phyloP scores from a whole-genome alignment of 2,888 invertebrate species.

The Deroplatys truncata region DNA sequence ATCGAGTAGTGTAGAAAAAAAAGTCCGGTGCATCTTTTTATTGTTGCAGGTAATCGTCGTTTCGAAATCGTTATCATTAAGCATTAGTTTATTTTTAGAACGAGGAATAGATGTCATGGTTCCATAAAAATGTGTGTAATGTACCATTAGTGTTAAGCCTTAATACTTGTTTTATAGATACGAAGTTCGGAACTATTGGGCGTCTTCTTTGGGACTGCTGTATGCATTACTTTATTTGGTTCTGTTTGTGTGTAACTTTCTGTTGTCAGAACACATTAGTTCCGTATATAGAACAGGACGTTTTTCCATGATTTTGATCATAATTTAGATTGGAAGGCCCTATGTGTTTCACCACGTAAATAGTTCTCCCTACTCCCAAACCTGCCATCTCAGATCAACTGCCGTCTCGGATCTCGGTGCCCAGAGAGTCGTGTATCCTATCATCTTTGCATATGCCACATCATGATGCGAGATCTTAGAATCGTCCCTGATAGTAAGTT shows the following conservation, averaged over 20 bases:
- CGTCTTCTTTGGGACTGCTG: slow-evolving; percentile 13
- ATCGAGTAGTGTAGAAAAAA: slow-evolving; percentile 24
- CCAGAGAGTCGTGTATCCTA: too few relatives aligned
- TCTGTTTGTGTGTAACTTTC: background rate
- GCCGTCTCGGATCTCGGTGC: too few relatives aligned
- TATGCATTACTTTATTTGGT: background rate
- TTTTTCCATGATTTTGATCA: background rate
- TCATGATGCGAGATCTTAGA: too few relatives aligned
- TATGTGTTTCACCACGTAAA: background rate
- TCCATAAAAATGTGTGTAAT: slow-evolving; percentile 10
- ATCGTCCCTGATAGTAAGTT: too few relatives aligned
- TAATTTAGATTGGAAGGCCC: background rate
- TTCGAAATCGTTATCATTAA: slow-evolving; percentile 29
- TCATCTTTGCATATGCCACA: too few relatives aligned
- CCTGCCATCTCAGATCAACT: too few relatives aligned
- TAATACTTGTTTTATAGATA: slow-evolving; percentile 16
- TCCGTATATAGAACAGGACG: background rate
- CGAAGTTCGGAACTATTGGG: slow-evolving; percentile 8
- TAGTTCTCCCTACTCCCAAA: too few relatives aligned
- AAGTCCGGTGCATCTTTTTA: slow-evolving; percentile 22
- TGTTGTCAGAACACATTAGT: background rate
- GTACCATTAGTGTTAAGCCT: slow-evolving; percentile 14
- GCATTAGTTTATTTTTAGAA: slow-evolving; percentile 29
- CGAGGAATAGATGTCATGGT: slow-evolving; percentile 20
- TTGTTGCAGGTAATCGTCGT: slow-evolving; percentile 28